These are phyloP conservation scores for Neotoma lepida DNA, from an alignment of 2,113 vertebrate species.

Conservation along the genomic window DNA sequence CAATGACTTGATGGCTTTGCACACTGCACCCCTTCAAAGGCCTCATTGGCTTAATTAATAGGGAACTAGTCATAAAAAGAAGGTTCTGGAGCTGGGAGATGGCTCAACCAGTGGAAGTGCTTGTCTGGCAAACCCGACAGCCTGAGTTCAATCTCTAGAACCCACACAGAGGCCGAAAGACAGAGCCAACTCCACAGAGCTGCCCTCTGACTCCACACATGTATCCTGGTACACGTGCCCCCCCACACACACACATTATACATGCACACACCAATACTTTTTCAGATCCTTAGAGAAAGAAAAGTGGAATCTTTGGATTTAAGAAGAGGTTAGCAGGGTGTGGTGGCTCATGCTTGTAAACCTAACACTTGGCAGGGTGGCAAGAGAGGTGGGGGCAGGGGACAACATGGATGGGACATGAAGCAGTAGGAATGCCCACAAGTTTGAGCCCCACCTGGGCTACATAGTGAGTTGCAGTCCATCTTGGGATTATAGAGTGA, in stretches of 20 bases:
- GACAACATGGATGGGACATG: too few species aligned
- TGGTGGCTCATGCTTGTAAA: not conserved
- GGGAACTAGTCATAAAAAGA: not conserved
- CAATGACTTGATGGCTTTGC: not conserved
- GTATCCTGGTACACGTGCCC: not conserved
- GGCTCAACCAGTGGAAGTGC: not conserved
- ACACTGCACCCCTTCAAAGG: not conserved
- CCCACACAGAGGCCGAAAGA: not conserved
- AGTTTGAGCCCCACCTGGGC: not conserved
- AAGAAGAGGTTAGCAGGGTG: not conserved
- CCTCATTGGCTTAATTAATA: not conserved
- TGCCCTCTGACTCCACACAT: not conserved
- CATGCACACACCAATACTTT: not conserved
- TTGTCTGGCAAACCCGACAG: not conserved
- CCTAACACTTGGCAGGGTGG: not conserved
- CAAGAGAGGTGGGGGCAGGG: too few species aligned
- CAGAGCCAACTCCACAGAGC: not conserved
- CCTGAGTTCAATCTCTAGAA: not conserved
- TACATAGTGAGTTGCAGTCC: not conserved
- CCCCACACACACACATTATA: not conserved
- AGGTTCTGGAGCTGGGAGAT: not conserved
- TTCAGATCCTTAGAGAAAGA: conserved; percentile 32
- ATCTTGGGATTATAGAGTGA: not conserved
- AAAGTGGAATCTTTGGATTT: conserved; percentile 13
- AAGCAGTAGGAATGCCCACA: too few species aligned